A percentile compares a stretch with the other conserved stretches of the same genome.
These are phyloP conservation scores for Plagiodera versicolora DNA, from an alignment of 2,888 invertebrate genomes.

Conservation along the genomic window DNA sequence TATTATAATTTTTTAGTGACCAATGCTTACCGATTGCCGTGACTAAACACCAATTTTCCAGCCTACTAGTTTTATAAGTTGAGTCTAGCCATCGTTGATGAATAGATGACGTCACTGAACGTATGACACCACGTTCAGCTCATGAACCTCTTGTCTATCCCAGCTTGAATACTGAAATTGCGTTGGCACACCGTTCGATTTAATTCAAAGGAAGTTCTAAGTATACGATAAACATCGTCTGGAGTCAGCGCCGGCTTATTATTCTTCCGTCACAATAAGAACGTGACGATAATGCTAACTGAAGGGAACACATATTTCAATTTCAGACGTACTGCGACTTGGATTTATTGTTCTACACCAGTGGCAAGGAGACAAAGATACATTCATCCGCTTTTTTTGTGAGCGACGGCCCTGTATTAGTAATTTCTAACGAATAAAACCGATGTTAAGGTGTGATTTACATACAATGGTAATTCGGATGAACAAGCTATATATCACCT, in stretches of 20 bases:
- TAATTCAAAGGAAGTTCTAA: constrained; percentile 10
- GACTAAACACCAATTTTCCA: no score
- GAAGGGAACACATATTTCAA: constrained; percentile 4
- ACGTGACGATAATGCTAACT: constrained; percentile 14
- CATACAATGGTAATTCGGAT: background rate
- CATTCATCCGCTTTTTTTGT: background rate
- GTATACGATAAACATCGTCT: constrained; percentile 9
- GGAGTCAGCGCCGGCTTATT: constrained; percentile 4
- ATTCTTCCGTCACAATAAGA: constrained; percentile 10
- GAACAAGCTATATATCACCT: background rate
- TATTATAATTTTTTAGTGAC: no score
- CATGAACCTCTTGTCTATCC: no score
- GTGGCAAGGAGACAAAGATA: background rate
- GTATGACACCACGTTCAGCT: no score
- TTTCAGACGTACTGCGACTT: constrained; percentile 5
- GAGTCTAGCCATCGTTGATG: no score
- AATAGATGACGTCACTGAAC: no score
- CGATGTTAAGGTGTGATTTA: background rate
- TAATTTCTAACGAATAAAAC: no score
- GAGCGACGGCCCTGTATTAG: background rate
- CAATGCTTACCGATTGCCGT: no score
- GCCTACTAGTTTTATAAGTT: background rate
- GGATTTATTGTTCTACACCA: no score
- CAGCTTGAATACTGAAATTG: background rate
- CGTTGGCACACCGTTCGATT: background rate